Conservation (phyloP, 1,140 invertebrate species). For the Dryas iulia region DNA sequence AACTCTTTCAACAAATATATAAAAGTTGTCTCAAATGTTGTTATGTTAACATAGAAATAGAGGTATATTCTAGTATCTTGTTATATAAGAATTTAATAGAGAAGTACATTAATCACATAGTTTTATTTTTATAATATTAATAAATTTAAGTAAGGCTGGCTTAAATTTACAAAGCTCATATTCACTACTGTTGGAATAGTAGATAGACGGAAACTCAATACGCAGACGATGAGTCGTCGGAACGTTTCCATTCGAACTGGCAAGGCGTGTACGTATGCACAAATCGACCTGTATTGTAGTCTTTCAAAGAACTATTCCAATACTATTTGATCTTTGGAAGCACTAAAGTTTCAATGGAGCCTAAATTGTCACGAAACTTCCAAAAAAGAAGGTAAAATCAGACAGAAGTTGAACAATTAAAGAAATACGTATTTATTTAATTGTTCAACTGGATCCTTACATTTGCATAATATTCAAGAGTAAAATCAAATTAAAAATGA, state of each 20-base stretch:
- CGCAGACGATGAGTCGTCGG: not conserved
- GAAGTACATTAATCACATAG: too few species aligned
- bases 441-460: not conserved
- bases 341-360: not conserved
- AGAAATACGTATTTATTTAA: not conserved
- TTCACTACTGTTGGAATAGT: not conserved
- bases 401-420: not conserved
- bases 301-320: conserved; percentile 1
- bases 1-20: not conserved
- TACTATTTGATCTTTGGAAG: not conserved
- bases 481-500: not conserved
- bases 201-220: not conserved
- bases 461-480: too few species aligned
- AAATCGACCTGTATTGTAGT: not conserved
- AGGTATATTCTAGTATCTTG: not conserved
- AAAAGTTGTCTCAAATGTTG: not conserved
- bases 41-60: not conserved
- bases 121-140: not conserved
- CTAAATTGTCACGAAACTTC: not conserved
- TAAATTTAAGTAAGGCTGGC: too few species aligned
- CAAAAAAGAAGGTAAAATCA: not conserved
- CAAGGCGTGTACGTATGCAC: not conserved
- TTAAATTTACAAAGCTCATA: not conserved
- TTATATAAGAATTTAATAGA: too few species aligned
- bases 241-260: not conserved